Percentiles rank a stretch among this genome's conserved stretches.
phyloP scores from a whole-genome alignment of 1,140 invertebrate genomes.

The Drosophila novamexicana region DNA sequence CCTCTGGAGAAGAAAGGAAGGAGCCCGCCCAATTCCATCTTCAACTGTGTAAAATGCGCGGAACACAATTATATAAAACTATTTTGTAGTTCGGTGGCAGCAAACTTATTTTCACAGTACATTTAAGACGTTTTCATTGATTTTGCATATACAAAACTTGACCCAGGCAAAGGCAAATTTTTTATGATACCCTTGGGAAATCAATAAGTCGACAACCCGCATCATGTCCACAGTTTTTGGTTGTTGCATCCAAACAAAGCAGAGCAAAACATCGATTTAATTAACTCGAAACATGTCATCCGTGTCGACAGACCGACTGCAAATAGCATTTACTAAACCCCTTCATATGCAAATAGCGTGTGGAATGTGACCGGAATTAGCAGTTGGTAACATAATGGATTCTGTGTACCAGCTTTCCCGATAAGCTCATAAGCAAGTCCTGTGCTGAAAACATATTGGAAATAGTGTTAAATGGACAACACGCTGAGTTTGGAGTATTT shows the following conservation, averaged over 20 bases:
- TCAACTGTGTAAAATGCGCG: no score
- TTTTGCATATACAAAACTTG: slow-evolving; percentile 5
- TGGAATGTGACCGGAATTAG: slow-evolving; percentile 2
- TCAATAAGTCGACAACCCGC: slow-evolving; percentile 59
- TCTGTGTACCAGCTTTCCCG: neutral
- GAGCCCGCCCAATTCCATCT: no score
- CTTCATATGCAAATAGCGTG: slow-evolving; percentile 5
- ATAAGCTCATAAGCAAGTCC: no score
- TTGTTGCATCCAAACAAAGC: slow-evolving; percentile 16
- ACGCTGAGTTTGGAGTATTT: no score
- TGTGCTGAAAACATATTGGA: no score
- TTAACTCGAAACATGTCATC: slow-evolving; percentile 60
- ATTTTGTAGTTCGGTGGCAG: no score
- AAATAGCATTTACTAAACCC: slow-evolving; percentile 47
- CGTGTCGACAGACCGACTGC: slow-evolving; percentile 17
- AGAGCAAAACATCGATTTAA: slow-evolving; percentile 64
- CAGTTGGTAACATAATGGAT: neutral
- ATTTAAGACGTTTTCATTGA: slow-evolving; percentile 1
- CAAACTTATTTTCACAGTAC: neutral
- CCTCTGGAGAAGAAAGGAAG: no score
- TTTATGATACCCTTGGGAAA: slow-evolving; percentile 41
- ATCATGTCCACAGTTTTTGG: slow-evolving; percentile 34
- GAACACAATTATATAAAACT: no score
- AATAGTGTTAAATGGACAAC: no score
- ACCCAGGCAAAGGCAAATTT: neutral